Conservation (phyloP, 1,140 invertebrate species). For the Sesamia nonagrioides region DNA sequence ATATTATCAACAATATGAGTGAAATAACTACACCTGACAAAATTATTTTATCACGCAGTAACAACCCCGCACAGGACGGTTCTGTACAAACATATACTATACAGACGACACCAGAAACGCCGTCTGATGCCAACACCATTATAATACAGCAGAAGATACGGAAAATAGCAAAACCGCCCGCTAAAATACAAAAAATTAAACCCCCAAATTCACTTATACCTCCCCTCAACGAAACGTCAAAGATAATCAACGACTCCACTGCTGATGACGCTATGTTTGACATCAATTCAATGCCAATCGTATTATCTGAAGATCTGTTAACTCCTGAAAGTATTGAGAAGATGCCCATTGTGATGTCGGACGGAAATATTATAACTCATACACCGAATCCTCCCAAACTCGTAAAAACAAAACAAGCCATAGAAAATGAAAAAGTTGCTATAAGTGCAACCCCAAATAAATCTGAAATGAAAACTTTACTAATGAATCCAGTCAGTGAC, state of each 20-base stretch:
- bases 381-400: conserved; percentile 69
- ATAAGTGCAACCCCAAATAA: conserved; percentile 67
- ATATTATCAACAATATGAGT: conserved; percentile 72
- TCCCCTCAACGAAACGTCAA: conserved; percentile 61
- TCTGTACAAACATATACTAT: conserved; percentile 84
- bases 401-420: conserved; percentile 71
- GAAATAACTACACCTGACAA: conserved; percentile 74
- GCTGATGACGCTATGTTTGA: conserved; percentile 90
- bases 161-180: conserved; percentile 71
- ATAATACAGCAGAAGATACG: conserved; percentile 79
- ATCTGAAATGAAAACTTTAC: conserved; percentile 75
- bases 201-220: conserved; percentile 65
- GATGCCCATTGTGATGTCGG: conserved; percentile 90
- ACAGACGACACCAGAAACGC: conserved; percentile 71
- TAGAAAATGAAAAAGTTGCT: conserved; percentile 72
- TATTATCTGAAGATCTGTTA: conserved; percentile 90
- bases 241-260: conserved; percentile 57
- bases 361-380: conserved; percentile 83
- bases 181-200: conserved; percentile 77
- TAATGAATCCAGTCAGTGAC: conserved; percentile 73
- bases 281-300: conserved; percentile 92
- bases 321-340: conserved; percentile 88
- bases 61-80: conserved; percentile 69
- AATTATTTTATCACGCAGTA: conserved; percentile 80
- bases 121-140: conserved; percentile 72